Conservation (phyloP, 2,797 vertebrate species). For the Melanogrammus aeglefinus region DNA sequence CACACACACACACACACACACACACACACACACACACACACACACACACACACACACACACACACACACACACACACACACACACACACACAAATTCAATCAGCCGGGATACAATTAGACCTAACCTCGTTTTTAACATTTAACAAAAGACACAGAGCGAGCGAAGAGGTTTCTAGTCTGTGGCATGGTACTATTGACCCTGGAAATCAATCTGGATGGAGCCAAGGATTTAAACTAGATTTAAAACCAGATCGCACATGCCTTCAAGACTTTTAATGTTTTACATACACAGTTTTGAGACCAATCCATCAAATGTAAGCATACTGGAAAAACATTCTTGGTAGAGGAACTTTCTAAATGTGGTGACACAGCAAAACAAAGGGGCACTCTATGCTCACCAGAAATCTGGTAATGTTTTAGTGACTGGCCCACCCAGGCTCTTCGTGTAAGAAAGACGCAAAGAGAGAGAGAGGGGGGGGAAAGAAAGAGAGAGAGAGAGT, state of each 20-base stretch:
- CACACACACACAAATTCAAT: constrained; percentile 10
- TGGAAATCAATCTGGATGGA: not conserved
- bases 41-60: not conserved
- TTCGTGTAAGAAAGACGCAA: constrained; percentile 24
- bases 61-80: constrained; percentile 6
- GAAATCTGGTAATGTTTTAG: constrained; percentile 69
- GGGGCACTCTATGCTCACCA: constrained; percentile 57
- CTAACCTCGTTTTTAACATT: not conserved
- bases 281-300: constrained; percentile 40
- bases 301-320: constrained; percentile 32
- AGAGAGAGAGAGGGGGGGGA: constrained; percentile 9
- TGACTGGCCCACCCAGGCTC: constrained; percentile 65
- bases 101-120: not conserved
- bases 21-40: constrained; percentile 11
- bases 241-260: not conserved
- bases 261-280: constrained; percentile 31
- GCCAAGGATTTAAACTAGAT: not conserved
- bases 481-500: constrained; percentile 16
- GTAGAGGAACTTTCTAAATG: constrained; percentile 41
- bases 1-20: constrained; percentile 4
- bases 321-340: constrained; percentile 18
- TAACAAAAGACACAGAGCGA: not conserved
- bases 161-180: constrained; percentile 16
- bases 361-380: constrained; percentile 70
- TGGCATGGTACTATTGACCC: not conserved